Conservation (phyloP, 2,113 vertebrate species). For the Pachycephala philippinensis region DNA sequence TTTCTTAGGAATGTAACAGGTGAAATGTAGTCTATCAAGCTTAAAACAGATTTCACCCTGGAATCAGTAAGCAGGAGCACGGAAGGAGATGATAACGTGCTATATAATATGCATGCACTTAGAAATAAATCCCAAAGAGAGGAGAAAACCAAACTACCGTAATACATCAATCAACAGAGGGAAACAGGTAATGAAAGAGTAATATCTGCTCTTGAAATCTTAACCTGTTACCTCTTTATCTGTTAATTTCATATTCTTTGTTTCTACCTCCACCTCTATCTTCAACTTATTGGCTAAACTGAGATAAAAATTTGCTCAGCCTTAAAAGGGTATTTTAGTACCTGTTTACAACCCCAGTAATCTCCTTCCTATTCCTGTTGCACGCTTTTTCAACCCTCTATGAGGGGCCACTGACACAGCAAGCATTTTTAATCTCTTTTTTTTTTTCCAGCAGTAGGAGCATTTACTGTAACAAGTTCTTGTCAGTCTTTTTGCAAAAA, state of each 20-base stretch:
- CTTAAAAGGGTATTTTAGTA: not conserved
- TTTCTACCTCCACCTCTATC: not conserved
- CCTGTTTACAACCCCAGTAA: not conserved
- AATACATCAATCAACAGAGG: not conserved
- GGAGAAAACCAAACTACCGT: not conserved
- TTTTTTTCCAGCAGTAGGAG: not conserved
- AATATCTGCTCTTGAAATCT: not conserved
- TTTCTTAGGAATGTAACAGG: not conserved
- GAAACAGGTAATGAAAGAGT: not conserved
- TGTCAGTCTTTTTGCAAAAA: not conserved
- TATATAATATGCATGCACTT: not conserved
- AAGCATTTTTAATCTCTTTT: not conserved
- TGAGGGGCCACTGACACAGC: not conserved
- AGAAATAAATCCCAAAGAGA: constrained; percentile 2
- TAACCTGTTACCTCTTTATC: not conserved
- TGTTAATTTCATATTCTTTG: not conserved
- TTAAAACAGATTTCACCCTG: not conserved
- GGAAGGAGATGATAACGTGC: not conserved
- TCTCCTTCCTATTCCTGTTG: not conserved
- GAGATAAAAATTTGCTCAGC: not conserved
- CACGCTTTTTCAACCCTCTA: accelerated
- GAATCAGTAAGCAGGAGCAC: not conserved
- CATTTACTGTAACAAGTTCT: not conserved
- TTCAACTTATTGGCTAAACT: not conserved
- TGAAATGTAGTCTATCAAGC: not conserved